Percentiles rank a stretch among this genome's conserved stretches.
Evolutionary conservation across 92 coral and sea anemone genomes (phyloP).

Genomic region (Bergia sp.): DNA sequence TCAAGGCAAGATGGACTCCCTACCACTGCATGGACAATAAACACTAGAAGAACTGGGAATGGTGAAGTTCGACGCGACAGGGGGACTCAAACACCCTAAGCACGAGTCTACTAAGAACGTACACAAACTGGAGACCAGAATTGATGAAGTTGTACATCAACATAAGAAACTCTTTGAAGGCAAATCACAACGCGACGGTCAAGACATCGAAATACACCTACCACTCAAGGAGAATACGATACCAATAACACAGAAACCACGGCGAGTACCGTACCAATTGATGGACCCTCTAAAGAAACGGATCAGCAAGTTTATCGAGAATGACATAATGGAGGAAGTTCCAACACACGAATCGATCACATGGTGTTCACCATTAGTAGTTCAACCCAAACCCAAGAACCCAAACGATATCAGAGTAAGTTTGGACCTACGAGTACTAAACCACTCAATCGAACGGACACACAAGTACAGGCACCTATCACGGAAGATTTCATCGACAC

Average conservation of each 20-base stretch:
- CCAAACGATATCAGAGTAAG: slow-evolving; percentile 19
- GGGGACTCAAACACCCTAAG: slow-evolving; percentile 57
- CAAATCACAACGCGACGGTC: slow-evolving; percentile 45
- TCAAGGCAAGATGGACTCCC: slow-evolving; percentile 30
- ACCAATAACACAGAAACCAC: slow-evolving; percentile 59
- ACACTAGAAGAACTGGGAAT: slow-evolving; percentile 60
- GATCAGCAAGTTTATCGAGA: slow-evolving; percentile 40
- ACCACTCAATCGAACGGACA: slow-evolving; percentile 52
- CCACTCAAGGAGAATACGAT: slow-evolving; percentile 57
- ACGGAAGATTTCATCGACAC: slow-evolving; percentile 53
- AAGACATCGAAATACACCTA: slow-evolving; percentile 43
- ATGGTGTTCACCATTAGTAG: neutral
- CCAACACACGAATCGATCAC: slow-evolving; percentile 58
- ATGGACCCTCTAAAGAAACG: slow-evolving; percentile 57
- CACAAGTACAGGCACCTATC: slow-evolving; percentile 63
- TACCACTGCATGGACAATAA: slow-evolving; percentile 41
- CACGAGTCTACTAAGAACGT: slow-evolving; percentile 13
- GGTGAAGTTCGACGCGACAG: slow-evolving; percentile 53
- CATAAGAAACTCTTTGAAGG: slow-evolving; percentile 25
- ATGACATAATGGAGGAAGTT: neutral
- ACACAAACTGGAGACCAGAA: slow-evolving; percentile 34
- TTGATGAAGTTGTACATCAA: slow-evolving; percentile 2
- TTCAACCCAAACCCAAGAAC: slow-evolving; percentile 57
- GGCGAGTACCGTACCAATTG: slow-evolving; percentile 58
- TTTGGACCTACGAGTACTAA: slow-evolving; percentile 48